phyloP scores from a whole-genome alignment of 2,888 invertebrate species.

The Volucella zonaria region DNA sequence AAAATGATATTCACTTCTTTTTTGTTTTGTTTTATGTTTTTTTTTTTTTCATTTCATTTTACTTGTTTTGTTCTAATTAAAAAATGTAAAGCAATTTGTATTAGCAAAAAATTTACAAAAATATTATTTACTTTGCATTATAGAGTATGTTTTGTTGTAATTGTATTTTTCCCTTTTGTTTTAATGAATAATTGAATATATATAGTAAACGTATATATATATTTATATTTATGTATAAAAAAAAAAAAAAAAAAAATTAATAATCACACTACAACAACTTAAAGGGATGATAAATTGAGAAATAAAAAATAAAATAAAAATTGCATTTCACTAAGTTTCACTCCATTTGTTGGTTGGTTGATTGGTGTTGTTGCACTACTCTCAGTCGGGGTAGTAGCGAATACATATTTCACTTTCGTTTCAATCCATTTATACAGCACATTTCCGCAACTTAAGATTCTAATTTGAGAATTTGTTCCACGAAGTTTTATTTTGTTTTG shows the following conservation, averaged over 20 bases:
- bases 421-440: slow-evolving; percentile 67
- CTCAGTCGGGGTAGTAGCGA: slow-evolving; percentile 43
- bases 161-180: slow-evolving; percentile 27
- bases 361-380: slow-evolving; percentile 34
- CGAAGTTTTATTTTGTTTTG: slow-evolving; percentile 1
- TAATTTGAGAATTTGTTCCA: slow-evolving; percentile 68
- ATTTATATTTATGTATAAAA: slow-evolving; percentile 64
- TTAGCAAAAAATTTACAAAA: slow-evolving; percentile 75
- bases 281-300: slow-evolving; percentile 20
- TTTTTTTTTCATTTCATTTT: slow-evolving; percentile 1
- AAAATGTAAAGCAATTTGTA: slow-evolving; percentile 74
- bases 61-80: slow-evolving; percentile 53
- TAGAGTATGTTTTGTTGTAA: slow-evolving; percentile 63
- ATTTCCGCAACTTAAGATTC: slow-evolving; percentile 56
- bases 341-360: slow-evolving; percentile 40
- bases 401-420: slow-evolving; percentile 34
- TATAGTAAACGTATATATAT: slow-evolving; percentile 50
- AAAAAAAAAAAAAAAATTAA: neutral
- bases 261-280: slow-evolving; percentile 66
- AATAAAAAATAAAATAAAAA: slow-evolving; percentile 38
- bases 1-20: slow-evolving; percentile 63
- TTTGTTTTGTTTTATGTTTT: slow-evolving; percentile 28
- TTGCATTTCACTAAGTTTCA: slow-evolving; percentile 60
- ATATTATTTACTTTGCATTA: slow-evolving; percentile 72
- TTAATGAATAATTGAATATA: slow-evolving; percentile 68